Base-by-base conservation (phyloP, 2,888 invertebrate genomes). In the Sinelater perroti region DNA sequence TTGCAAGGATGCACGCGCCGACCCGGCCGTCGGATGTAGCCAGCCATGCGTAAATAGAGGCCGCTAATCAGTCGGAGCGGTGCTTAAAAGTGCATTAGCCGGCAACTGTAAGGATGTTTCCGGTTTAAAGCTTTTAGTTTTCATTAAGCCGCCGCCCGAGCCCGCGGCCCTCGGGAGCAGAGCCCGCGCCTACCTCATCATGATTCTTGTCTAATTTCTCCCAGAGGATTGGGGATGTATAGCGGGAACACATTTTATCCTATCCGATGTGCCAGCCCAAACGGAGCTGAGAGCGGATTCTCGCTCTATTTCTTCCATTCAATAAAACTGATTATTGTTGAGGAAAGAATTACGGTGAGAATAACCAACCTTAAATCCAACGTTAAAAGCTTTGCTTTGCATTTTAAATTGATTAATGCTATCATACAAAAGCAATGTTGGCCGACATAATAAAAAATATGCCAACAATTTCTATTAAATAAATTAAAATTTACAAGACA, bases 131-230 rank as follows among this genome's bases (percentile, higher is more conserved):
- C 56, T 50, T 28, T 56, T 56, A 56, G 49, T 56, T 56, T 50
- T 56, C 56, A 56, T 56, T 56, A 56, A 38, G 56, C 44, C 20
- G 13, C 14, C 18, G 28, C 10, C 28, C 17, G 8, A 13, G 10
- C n/a, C n/a, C n/a, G n/a, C n/a, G 11, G 8, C 38, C 44, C 40
- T 8, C 10, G 50, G 50, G 56, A 56, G 30, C 33, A 14, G 18
- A 36, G 30, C 40, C 44, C 20, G 44, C 35, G 28, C 46, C 40
- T 51, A 40, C 51, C 45, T 45, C 53, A 54, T 51, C 56, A 45
- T 50, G 51, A 46, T 49, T 57, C 56, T n/a, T 52, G 40, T 57
- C 56, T 57, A 57, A 57, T 57, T 36, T 45, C 56, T 44, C 56
- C 46, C 56, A 3, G n/a, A 46, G 56, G 56, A 55, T 26, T 18